Evolutionary conservation across 2,888 invertebrate genomes (phyloP).

Genomic region (Acholoe squamosa): DNA sequence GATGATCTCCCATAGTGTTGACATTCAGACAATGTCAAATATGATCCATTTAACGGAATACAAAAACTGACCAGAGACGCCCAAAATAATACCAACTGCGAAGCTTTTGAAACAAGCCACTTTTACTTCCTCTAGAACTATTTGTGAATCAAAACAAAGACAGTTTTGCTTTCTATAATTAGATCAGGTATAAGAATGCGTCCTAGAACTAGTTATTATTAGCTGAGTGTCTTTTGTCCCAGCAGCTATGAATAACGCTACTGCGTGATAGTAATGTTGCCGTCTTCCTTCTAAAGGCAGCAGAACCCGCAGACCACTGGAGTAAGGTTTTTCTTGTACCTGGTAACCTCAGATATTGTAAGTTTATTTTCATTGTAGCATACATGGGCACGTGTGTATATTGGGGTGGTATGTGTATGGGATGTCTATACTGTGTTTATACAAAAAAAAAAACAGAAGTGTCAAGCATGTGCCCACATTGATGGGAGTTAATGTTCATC

Average conservation of each 20-base stretch:
- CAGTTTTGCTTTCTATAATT: background rate
- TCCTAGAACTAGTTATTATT: background rate
- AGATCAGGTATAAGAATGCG: background rate
- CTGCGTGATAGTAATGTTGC: background rate
- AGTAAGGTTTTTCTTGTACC: too few species aligned
- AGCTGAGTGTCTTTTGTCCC: background rate
- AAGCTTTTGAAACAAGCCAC: background rate
- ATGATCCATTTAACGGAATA: background rate
- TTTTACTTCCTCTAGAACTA: background rate
- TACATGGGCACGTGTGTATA: too few species aligned
- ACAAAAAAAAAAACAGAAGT: too few species aligned
- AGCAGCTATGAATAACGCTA: constrained; percentile 21
- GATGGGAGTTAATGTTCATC: too few species aligned
- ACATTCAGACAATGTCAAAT: background rate
- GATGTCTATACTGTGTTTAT: too few species aligned
- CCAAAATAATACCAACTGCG: constrained; percentile 1
- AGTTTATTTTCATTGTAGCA: too few species aligned
- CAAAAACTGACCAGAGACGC: background rate
- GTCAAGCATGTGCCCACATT: too few species aligned
- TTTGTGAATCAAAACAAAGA: constrained; percentile 17
- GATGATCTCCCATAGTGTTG: background rate
- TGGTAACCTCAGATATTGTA: too few species aligned
- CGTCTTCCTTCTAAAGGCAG: background rate
- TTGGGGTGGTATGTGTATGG: too few species aligned
- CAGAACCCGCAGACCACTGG: background rate